Conservation (phyloP, 2,797 vertebrate genomes). For the Anguilla anguilla region DNA sequence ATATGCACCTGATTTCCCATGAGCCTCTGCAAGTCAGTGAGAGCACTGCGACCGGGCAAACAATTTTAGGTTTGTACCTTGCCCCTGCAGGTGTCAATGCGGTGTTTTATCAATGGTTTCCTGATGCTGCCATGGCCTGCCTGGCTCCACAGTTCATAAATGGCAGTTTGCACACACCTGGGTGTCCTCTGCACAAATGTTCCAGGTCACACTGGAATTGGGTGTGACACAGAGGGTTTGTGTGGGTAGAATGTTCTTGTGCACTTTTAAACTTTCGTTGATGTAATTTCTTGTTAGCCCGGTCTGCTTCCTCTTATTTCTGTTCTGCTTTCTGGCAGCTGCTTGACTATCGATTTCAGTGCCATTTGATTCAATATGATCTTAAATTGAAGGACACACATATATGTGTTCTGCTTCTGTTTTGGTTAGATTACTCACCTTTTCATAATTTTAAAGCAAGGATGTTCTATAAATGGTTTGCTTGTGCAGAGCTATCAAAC, state of each 20-base stretch:
- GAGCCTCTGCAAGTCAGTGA: constrained; percentile 30
- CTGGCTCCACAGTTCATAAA: background rate
- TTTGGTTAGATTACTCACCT: background rate
- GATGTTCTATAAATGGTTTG: background rate
- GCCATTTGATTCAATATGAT: background rate
- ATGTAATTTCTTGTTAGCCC: background rate
- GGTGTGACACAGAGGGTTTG: background rate
- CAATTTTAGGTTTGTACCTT: background rate
- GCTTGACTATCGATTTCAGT: too few species aligned
- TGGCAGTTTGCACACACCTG: background rate
- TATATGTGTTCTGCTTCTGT: background rate
- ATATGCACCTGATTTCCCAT: constrained; percentile 44
- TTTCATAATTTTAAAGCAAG: background rate
- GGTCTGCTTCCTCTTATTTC: background rate
- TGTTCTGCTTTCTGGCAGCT: background rate
- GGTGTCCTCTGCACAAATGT: background rate
- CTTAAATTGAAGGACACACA: background rate
- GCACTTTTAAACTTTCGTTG: background rate
- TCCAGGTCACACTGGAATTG: background rate
- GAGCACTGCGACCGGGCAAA: background rate
- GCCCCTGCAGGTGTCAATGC: background rate
- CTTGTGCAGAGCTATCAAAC: background rate
- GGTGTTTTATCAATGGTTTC: background rate
- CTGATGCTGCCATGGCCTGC: background rate
- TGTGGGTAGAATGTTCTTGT: background rate